A percentile compares a stretch with the other conserved stretches of the same genome.
phyloP scores from a whole-genome alignment of 2,113 vertebrate species.

The Mastomys coucha region DNA sequence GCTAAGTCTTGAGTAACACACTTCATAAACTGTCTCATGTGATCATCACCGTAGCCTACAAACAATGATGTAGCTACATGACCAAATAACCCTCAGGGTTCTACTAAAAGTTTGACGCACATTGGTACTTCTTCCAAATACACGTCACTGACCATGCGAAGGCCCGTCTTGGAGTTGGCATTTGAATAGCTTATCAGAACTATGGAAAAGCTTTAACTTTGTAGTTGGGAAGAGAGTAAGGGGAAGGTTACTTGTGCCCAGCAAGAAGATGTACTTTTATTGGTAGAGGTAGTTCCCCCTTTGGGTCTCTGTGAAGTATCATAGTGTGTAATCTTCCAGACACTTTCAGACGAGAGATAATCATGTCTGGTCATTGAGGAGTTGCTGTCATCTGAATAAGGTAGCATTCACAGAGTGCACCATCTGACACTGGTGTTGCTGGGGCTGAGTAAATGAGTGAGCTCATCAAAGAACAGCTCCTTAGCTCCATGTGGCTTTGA shows the following conservation, averaged over 20 bases:
- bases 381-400: not conserved
- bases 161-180: not conserved
- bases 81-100: not conserved
- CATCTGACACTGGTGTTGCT: not conserved
- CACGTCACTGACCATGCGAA: not conserved
- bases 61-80: not conserved
- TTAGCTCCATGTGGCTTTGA: not conserved
- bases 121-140: not conserved
- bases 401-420: not conserved
- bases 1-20: not conserved
- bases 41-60: not conserved
- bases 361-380: not conserved
- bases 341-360: not conserved
- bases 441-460: not conserved
- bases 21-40: not conserved
- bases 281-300: not conserved
- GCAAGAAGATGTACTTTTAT: no score
- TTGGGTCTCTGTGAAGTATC: not conserved
- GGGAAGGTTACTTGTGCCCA: not conserved
- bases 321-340: not conserved
- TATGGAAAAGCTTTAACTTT: not conserved
- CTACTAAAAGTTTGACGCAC: not conserved
- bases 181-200: slow-evolving; percentile 46
- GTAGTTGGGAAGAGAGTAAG: not conserved
- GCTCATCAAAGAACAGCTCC: not conserved